phyloP scores from a whole-genome alignment of 1,140 invertebrate species.

The Platyscapa corneri region DNA sequence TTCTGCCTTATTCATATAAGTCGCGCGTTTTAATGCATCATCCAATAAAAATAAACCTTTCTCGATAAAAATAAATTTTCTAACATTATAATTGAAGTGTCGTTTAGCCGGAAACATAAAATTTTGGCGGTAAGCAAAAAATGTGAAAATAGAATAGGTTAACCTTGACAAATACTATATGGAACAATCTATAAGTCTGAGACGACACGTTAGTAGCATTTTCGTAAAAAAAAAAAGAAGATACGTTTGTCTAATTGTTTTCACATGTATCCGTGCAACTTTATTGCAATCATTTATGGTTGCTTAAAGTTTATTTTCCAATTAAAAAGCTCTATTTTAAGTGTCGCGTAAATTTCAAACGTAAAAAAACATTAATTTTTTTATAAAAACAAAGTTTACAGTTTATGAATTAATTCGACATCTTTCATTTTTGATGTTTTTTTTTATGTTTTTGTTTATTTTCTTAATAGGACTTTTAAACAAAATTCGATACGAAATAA shows the following conservation, averaged over 20 bases:
- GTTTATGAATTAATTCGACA: no score
- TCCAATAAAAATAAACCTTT: constrained; percentile 33
- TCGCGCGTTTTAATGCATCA: background rate
- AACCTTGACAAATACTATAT: constrained; percentile 26
- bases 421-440: no score
- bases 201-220: background rate
- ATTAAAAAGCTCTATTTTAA: no score
- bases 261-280: background rate
- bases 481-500: no score
- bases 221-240: background rate
- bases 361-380: no score
- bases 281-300: background rate
- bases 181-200: background rate
- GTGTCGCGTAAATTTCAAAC: no score
- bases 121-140: constrained; percentile 51
- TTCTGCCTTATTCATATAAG: background rate
- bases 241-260: background rate
- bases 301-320: no score
- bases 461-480: no score
- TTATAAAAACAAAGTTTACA: no score
- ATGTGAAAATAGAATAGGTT: constrained; percentile 45
- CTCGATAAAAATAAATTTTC: constrained; percentile 30
- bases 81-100: constrained; percentile 1
- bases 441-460: no score
- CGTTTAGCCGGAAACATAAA: constrained; percentile 42